Percentiles rank a stretch among this genome's conserved stretches.
phyloP scores from a whole-genome alignment of 2,888 invertebrate genomes.

The Ochropacha duplaris region DNA sequence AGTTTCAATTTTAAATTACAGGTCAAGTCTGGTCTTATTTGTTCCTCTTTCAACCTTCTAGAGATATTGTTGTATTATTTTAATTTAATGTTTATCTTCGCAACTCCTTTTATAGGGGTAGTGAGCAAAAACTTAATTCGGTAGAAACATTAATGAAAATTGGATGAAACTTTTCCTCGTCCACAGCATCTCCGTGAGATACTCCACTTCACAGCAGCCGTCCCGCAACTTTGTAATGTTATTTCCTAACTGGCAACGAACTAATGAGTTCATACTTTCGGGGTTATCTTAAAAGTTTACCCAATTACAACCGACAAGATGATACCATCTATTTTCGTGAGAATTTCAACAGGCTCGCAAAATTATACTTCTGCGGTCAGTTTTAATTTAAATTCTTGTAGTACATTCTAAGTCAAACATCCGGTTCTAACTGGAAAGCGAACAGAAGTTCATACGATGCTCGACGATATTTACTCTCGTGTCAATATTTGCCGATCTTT shows the following conservation, averaged over 20 bases:
- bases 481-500: neutral
- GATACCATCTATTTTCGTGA: neutral
- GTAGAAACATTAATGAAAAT: slow-evolving; percentile 27
- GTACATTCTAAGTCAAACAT: neutral
- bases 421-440: neutral
- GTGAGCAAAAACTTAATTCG: slow-evolving; percentile 18
- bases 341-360: neutral
- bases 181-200: slow-evolving; percentile 16
- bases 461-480: neutral
- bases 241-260: slow-evolving; percentile 30
- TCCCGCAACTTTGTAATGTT: slow-evolving; percentile 25
- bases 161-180: slow-evolving; percentile 22
- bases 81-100: slow-evolving; percentile 6
- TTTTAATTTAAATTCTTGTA: neutral
- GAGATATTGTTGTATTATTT: neutral
- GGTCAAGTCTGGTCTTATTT: neutral
- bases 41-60: neutral
- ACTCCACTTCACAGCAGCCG: slow-evolving; percentile 17
- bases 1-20: neutral
- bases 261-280: slow-evolving; percentile 32
- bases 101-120: slow-evolving; percentile 18
- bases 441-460: neutral
- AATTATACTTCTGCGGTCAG: neutral
- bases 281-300: slow-evolving; percentile 1
- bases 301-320: slow-evolving; percentile 1